These are phyloP conservation scores for Cyanoramphus novaezelandiae DNA, from an alignment of 2,113 vertebrate genomes.

Conservation along the genomic window DNA sequence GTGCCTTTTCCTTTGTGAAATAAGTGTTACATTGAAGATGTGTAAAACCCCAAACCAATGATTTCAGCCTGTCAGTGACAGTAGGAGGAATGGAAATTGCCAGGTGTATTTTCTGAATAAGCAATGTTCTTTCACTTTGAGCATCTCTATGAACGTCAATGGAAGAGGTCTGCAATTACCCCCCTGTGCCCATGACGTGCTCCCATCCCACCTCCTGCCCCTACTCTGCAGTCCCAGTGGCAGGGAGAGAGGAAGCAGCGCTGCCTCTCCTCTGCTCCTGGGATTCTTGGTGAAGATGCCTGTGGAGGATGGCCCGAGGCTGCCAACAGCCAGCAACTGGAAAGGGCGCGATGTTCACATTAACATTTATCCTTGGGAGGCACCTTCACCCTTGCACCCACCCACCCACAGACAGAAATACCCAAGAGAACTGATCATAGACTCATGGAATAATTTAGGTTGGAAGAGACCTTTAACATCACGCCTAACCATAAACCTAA, in stretches of 20 bases:
- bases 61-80: background rate
- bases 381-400: fast-evolving
- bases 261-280: background rate
- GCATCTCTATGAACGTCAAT: background rate
- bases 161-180: background rate
- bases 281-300: background rate
- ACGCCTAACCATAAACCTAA: background rate
- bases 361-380: background rate
- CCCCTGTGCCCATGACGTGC: fast-evolving
- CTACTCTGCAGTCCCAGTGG: background rate
- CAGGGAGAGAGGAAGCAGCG: background rate
- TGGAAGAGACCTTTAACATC: background rate
- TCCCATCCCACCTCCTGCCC: background rate
- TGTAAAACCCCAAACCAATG: background rate
- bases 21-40: fast-evolving
- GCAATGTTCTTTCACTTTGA: background rate
- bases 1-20: background rate
- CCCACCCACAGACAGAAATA: background rate
- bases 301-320: background rate
- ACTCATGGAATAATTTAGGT: background rate
- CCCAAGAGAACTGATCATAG: background rate
- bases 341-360: background rate
- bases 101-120: background rate
- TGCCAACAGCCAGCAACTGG: fast-evolving
- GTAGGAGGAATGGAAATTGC: background rate